A percentile compares a stretch with the other conserved stretches of the same genome.
These are phyloP conservation scores for Myotis lucifugus DNA, from an alignment of 2,113 vertebrate genomes.

Conservation along the genomic window DNA sequence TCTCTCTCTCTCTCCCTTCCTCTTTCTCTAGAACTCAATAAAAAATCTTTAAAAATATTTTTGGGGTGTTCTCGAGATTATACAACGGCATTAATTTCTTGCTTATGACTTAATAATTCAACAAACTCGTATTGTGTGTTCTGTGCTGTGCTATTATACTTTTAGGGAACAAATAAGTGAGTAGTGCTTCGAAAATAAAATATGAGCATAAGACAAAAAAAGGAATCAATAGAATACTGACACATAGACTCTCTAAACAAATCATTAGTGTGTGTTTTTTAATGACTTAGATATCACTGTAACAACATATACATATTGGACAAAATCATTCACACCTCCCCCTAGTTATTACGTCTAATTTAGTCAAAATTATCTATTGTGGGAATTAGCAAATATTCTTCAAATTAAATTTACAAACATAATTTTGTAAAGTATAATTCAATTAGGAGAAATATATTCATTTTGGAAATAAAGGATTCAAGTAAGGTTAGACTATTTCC, in stretches of 20 bases:
- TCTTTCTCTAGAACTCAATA: too few relatives aligned
- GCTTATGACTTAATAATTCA: background rate
- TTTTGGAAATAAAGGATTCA: background rate
- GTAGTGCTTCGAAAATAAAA: constrained; percentile 32
- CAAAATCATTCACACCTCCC: background rate
- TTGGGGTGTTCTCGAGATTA: background rate
- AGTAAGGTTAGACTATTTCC: background rate
- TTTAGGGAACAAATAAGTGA: background rate
- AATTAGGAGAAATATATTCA: background rate
- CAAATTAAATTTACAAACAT: constrained; percentile 12
- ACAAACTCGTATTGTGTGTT: background rate
- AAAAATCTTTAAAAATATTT: too few relatives aligned
- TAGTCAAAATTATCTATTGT: background rate
- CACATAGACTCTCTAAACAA: background rate
- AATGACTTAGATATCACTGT: constrained; percentile 6
- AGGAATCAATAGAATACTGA: background rate
- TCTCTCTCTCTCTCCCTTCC: too few relatives aligned
- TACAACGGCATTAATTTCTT: background rate
- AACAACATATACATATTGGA: background rate
- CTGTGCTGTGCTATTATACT: background rate
- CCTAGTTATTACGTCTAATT: background rate
- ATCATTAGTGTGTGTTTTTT: background rate
- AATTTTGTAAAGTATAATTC: constrained; percentile 10
- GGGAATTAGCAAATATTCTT: background rate
- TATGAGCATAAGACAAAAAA: background rate